Evolutionary conservation across 1,140 invertebrate species (phyloP), one percentile per base, ranked within the genome.

Genomic region (Musca domestica): DNA sequence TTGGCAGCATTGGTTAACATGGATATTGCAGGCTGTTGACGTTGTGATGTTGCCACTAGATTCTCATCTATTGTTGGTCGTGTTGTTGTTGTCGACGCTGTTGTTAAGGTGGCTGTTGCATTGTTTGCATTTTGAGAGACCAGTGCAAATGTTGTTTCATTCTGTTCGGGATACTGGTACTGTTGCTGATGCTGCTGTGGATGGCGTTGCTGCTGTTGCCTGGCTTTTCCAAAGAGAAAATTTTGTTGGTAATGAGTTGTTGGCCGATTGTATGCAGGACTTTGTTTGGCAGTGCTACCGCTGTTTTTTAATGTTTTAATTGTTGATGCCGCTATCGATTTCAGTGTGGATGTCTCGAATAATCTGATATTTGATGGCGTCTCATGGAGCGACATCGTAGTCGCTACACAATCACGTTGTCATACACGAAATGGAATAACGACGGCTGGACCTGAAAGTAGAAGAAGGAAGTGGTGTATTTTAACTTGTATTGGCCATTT

Each of bases 11-110:
- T 34, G 49, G 27, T 66, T 51, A 67, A 41, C 46, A 47, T 48
- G 23, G 46, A 46, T 48, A 64, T 66, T 54, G 65, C 49, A 34
- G 65, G 25, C 17, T 65, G 34, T 23, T 27, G 34, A 23, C 34
- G 48, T 27, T 3, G 9, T 30, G 67, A 22, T 68, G 68, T 71
- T 69, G 70, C 67, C 19, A 66, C 72, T 64, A 41, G 34, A 41
- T 41, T 2, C 34, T 41, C 34, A 5, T 41, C 34, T 12, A 41
- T 2, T 2, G 76, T 65, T 64, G n/a, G n/a, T n/a, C n/a, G n/a
- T n/a, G 72, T 66, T 66, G 75, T 69, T 64, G 72, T 74, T 69
- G 70, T 71, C 71, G 74, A 71, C 69, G 65, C n/a, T n/a, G 25
- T 71, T 52, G 74, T 30, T 58, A 58, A n/a, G 41, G 46, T 41